Evolutionary conservation across 1,140 invertebrate genomes (phyloP), one percentile per base, ranked within the genome.

Genomic region (Heliconius eleuchia): DNA sequence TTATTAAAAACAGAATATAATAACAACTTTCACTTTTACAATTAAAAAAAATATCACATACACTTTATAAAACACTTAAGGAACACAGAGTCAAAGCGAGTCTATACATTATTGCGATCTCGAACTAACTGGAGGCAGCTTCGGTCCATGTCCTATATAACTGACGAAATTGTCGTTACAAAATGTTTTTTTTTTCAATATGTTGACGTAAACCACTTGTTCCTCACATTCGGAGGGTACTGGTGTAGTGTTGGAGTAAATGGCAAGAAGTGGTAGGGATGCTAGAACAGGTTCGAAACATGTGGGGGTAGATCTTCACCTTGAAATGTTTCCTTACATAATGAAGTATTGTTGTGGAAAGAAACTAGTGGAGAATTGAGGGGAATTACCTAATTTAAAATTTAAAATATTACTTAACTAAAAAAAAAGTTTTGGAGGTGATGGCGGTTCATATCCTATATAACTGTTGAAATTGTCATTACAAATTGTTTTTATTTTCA

Each of bases 11-110:
- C 19, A 60, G 9, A n/a, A 60, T 23, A 60, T n/a, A 23, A 60
- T 11, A 60, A 27, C 57, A 60, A n/a, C 57, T 60, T 60, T 60
- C 57, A 60, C 57, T 60, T 55, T 19, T 60, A 60, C 57, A 60
- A 60, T 60, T 9, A 60, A 60, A 23, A 11, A 11, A n/a, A 60
- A 60, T 11, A 13, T 23, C 9, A 60, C 19, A 27, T n/a, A 60
- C 19, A 60, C 19, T 23, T 23, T n/a, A 11, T n/a, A 23, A n/a
- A 60, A 23, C n/a, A 60, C 19, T 23, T 23, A 60, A 60, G n/a
- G n/a, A 60, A 60, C 57, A 60, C 57, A 2, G 57, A 60, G 57
- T 60, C 57, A 2, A 60, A 60, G 57, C n/a, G n/a, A 60, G 57
- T 60, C 57, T 23, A 60, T 23, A 60, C 57, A 60, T 60, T 60